Conservation (phyloP, 2,888 invertebrate genomes). For the Campoplex capitator region DNA sequence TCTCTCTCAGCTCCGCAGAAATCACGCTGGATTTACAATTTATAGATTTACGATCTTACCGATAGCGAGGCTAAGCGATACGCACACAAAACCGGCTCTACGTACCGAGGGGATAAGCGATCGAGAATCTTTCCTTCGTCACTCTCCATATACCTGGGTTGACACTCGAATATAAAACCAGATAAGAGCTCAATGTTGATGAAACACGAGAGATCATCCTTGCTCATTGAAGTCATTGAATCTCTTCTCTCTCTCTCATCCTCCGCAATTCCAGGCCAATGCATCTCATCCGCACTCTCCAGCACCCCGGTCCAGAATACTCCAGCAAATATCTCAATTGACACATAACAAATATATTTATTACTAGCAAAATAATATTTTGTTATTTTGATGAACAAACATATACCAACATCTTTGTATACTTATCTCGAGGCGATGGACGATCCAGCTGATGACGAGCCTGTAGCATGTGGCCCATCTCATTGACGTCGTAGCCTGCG, state of each 20-base stretch:
- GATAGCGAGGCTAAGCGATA: constrained; percentile 69
- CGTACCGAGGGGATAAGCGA: constrained; percentile 35
- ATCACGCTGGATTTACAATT: constrained; percentile 80
- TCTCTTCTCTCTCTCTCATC: too few species aligned
- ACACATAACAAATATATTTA: neutral
- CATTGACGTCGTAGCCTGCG: constrained; percentile 25
- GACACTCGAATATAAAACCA: constrained; percentile 16
- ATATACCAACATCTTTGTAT: neutral
- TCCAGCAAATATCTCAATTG: neutral
- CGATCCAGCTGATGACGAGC: constrained; percentile 45
- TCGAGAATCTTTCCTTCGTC: constrained; percentile 21
- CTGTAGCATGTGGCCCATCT: constrained; percentile 21
- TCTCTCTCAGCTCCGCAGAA: constrained; percentile 65
- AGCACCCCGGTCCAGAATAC: neutral
- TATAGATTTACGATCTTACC: constrained; percentile 80
- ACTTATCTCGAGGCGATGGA: neutral
- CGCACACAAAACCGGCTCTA: constrained; percentile 51
- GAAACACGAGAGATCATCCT: neutral
- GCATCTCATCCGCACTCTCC: neutral
- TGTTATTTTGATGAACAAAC: too few species aligned
- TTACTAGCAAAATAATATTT: neutral
- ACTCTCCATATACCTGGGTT: neutral
- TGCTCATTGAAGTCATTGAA: too few species aligned
- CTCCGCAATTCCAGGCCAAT: neutral
- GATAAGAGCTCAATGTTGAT: constrained; percentile 6